phyloP scores from a whole-genome alignment of 2,113 vertebrate genomes.

The Sciurus niger region DNA sequence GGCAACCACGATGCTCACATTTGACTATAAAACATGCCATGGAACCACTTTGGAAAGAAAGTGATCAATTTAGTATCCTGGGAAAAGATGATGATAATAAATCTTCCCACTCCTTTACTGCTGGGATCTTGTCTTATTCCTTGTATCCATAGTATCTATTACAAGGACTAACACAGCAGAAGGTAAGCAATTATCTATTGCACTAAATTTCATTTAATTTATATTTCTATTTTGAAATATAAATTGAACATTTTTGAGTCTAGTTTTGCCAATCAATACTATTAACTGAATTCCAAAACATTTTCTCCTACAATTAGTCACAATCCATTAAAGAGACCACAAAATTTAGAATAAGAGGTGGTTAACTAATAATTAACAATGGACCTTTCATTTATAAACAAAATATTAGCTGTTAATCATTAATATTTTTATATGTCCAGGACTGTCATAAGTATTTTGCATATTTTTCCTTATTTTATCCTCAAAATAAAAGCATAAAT shows the following conservation, averaged over 20 bases:
- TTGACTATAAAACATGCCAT: slow-evolving; percentile 28
- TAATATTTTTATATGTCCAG: slow-evolving; percentile 7
- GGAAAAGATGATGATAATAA: neutral
- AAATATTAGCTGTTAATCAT: slow-evolving; percentile 12
- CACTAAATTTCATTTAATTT: neutral
- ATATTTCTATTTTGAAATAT: slow-evolving; percentile 51
- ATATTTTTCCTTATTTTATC: neutral
- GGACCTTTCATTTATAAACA: neutral
- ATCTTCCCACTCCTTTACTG: neutral
- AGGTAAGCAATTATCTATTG: neutral
- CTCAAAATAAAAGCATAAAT: slow-evolving; percentile 38
- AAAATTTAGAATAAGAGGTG: neutral
- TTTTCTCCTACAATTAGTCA: neutral
- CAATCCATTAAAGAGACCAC: neutral
- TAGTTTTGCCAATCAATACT: neutral
- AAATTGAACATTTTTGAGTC: neutral
- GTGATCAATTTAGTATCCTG: neutral
- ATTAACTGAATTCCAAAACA: slow-evolving; percentile 25
- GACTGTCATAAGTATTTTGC: neutral
- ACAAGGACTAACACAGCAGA: neutral
- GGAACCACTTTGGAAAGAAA: neutral
- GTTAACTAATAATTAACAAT: neutral
- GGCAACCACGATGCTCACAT: neutral
- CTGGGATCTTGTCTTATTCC: neutral
- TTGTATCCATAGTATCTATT: neutral